These are phyloP conservation scores for Mycteria americana DNA, from an alignment of 2,797 vertebrate genomes.

Conservation along the genomic window DNA sequence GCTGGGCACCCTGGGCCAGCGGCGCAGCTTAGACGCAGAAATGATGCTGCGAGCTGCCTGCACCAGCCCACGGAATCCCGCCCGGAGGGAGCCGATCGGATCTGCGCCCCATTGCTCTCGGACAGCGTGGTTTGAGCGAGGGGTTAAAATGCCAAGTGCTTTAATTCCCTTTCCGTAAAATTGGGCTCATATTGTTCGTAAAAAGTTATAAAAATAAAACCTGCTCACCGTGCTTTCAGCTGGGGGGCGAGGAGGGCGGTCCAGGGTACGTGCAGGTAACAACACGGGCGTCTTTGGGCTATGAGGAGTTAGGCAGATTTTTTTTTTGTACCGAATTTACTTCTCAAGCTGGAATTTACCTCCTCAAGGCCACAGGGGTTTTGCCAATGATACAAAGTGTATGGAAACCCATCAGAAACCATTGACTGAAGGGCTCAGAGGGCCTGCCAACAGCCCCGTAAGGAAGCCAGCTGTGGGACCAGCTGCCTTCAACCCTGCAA, in stretches of 20 bases:
- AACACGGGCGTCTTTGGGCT: rapidly evolving
- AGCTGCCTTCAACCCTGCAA: background rate
- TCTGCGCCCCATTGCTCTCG: rapidly evolving
- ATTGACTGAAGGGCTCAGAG: background rate
- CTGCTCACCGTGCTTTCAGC: background rate
- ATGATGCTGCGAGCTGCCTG: background rate
- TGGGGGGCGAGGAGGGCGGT: background rate
- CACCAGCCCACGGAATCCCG: background rate
- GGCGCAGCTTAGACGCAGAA: background rate
- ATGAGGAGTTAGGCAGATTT: background rate
- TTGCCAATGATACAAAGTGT: background rate
- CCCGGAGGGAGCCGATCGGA: rapidly evolving
- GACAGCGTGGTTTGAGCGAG: background rate
- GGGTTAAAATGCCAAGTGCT: background rate
- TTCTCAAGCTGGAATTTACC: background rate
- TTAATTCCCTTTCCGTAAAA: background rate
- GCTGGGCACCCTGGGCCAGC: background rate
- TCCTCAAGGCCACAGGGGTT: background rate
- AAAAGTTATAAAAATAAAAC: background rate
- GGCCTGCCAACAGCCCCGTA: background rate
- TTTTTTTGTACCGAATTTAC: background rate
- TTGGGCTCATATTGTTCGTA: background rate
- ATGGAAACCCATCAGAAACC: background rate
- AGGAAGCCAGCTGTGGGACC: background rate
- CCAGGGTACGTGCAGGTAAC: background rate